Evolutionary conservation across 2,797 vertebrate genomes (phyloP).

Genomic region (Odontamblyopus lacepedii): DNA sequence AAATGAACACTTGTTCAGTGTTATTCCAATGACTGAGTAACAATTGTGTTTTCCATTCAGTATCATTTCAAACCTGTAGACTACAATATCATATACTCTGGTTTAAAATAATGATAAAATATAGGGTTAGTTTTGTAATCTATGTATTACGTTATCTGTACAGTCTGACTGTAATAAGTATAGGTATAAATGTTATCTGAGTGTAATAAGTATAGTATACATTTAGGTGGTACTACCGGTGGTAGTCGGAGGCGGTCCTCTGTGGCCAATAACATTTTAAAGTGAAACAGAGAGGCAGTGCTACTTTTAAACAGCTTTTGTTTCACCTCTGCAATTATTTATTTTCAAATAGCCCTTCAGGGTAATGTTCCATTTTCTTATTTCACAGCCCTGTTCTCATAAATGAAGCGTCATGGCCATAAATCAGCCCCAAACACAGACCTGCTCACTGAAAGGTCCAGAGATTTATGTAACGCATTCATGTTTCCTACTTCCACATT

Average conservation of each 20-base stretch:
- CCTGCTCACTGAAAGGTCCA: conserved; percentile 97
- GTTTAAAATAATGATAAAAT: background rate
- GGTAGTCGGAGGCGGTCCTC: conserved; percentile 29
- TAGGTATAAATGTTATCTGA: too few species aligned
- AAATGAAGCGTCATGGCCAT: conserved; percentile 99
- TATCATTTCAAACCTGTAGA: background rate
- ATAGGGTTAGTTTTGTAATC: background rate
- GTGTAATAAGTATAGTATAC: conserved; percentile 20
- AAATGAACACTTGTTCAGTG: too few species aligned
- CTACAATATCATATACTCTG: background rate
- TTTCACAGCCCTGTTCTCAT: conserved; percentile 99
- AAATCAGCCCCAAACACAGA: conserved; percentile 99
- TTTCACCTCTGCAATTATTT: conserved; percentile 99
- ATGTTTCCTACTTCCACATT: conserved; percentile 99
- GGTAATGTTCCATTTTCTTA: conserved; percentile 99
- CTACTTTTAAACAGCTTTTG: conserved; percentile 93
- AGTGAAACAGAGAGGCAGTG: conserved; percentile 53
- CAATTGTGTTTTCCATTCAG: background rate
- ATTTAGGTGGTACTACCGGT: background rate
- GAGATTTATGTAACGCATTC: conserved; percentile 99
- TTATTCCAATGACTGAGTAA: too few species aligned
- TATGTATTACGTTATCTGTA: background rate
- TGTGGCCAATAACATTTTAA: conserved; percentile 43
- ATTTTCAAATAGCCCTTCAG: conserved; percentile 99
- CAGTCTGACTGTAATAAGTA: conserved; percentile 10